These are phyloP conservation scores for Gymnarchus niloticus DNA, from an alignment of 2,113 vertebrate species.

Conservation along the genomic window DNA sequence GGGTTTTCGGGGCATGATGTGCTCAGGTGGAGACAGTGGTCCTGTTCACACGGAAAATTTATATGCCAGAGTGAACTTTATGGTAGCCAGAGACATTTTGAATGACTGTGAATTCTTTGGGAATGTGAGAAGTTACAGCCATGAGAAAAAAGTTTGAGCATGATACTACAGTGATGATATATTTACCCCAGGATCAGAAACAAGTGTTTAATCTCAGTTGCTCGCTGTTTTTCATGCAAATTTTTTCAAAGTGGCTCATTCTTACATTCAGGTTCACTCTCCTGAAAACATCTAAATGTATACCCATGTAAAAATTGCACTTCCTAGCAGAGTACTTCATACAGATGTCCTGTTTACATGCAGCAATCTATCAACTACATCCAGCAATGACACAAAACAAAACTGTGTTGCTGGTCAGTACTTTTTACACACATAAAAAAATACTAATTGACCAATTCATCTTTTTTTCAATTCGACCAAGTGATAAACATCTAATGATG, in stretches of 20 bases:
- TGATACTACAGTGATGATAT: not conserved
- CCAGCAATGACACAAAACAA: not conserved
- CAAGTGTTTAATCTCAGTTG: not conserved
- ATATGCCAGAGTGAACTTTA: not conserved
- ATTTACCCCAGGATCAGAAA: not conserved
- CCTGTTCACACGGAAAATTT: not conserved
- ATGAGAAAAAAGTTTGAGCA: not conserved
- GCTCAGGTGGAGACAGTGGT: not conserved
- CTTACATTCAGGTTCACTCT: not conserved
- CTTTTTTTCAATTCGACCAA: constrained; percentile 10
- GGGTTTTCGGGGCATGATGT: not conserved
- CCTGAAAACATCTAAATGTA: not conserved
- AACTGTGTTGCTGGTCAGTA: not conserved
- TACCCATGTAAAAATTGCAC: not conserved
- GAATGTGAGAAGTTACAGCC: not conserved
- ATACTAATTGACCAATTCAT: constrained; percentile 11
- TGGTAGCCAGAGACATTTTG: not conserved
- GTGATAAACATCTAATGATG: constrained; percentile 22
- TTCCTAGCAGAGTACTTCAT: not conserved
- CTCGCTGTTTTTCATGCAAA: not conserved
- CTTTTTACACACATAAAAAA: not conserved
- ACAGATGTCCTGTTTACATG: not conserved
- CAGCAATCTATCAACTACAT: not conserved
- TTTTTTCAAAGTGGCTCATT: not conserved
- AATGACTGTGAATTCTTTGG: not conserved